A percentile compares a stretch with the other conserved stretches of the same genome.
Conservation (phyloP, 2,888 invertebrate species). For the Campopleginae sp. region DNA sequence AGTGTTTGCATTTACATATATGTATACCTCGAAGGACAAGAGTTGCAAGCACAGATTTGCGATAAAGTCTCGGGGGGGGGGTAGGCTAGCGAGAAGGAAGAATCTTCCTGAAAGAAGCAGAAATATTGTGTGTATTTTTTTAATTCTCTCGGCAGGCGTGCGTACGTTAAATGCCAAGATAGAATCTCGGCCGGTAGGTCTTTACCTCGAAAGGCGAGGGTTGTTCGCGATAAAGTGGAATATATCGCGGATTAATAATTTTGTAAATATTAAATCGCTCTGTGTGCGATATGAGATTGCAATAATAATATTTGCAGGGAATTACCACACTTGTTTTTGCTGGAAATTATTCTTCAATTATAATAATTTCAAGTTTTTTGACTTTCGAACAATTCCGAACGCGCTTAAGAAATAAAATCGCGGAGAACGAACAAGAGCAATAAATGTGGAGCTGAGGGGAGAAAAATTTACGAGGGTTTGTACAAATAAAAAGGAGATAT, state of each 20-base stretch:
- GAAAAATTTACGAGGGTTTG: neutral
- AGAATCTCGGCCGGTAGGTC: constrained; percentile 72
- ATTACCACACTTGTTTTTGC: neutral
- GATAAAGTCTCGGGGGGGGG: constrained; percentile 67
- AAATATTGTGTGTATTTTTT: constrained; percentile 11
- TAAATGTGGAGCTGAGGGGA: neutral
- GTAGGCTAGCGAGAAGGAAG: constrained; percentile 60
- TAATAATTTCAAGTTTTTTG: neutral
- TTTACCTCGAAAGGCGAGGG: constrained; percentile 36
- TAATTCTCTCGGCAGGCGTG: constrained; percentile 70
- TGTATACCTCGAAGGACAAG: constrained; percentile 54
- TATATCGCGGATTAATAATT: constrained; percentile 23
- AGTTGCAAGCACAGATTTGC: constrained; percentile 70
- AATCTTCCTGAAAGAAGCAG: constrained; percentile 55
- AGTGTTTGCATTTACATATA: constrained; percentile 1
- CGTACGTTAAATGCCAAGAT: constrained; percentile 74
- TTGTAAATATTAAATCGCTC: constrained; percentile 4
- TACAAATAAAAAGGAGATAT: neutral
- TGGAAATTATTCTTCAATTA: neutral
- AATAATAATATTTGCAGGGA: neutral
- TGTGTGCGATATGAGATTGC: neutral
- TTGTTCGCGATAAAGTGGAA: constrained; percentile 31
- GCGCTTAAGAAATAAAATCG: neutral
- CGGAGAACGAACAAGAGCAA: neutral
- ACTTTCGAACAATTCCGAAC: neutral